These are phyloP conservation scores for Argopecten irradians DNA, from an alignment of 1,140 invertebrate species.

Conservation along the genomic window DNA sequence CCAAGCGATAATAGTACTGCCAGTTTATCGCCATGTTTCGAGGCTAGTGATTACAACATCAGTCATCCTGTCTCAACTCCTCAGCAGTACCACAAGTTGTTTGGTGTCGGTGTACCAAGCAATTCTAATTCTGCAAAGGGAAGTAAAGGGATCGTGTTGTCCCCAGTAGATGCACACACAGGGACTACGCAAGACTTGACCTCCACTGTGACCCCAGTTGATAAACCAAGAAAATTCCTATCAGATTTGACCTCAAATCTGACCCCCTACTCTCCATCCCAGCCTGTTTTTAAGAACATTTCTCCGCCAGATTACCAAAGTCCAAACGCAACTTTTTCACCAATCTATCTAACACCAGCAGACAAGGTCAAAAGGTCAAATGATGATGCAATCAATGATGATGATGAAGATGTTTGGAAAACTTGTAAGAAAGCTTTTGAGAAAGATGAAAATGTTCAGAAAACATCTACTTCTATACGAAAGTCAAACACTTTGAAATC, in stretches of 20 bases:
- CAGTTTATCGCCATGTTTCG: neutral
- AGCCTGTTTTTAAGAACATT: slow-evolving; percentile 10
- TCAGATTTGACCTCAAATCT: neutral
- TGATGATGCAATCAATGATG: neutral
- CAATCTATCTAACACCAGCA: neutral
- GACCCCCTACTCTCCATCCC: neutral
- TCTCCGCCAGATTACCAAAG: neutral
- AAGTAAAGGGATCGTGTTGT: neutral
- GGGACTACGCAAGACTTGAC: neutral
- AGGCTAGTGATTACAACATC: neutral
- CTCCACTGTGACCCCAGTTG: neutral
- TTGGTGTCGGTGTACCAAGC: neutral
- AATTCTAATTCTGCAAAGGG: neutral
- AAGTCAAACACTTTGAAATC: neutral
- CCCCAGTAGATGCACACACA: neutral
- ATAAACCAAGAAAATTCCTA: neutral
- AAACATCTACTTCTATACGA: neutral
- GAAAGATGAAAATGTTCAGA: neutral
- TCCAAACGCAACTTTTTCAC: neutral
- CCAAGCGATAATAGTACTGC: slow-evolving; percentile 7
- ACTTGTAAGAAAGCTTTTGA: neutral
- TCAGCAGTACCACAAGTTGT: neutral
- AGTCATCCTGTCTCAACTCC: neutral
- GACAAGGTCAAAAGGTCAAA: neutral
- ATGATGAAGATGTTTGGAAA: slow-evolving; percentile 8